phyloP scores from a whole-genome alignment of 2,797 vertebrate species.

The Enteromius unitaeniatus region DNA sequence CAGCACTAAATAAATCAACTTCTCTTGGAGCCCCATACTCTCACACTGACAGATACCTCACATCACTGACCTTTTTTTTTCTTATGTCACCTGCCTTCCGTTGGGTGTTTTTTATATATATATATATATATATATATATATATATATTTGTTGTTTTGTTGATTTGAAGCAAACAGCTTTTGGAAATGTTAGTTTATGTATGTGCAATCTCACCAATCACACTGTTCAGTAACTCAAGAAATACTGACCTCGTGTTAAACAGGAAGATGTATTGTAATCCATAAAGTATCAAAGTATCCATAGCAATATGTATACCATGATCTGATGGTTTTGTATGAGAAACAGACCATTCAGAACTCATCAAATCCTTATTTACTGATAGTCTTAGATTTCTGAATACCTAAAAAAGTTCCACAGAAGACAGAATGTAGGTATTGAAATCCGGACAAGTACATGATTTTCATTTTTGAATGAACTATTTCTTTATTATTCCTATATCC shows the following conservation, averaged over 20 bases:
- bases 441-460: neutral
- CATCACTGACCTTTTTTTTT: constrained; percentile 23
- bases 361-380: neutral
- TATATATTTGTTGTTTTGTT: neutral
- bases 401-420: neutral
- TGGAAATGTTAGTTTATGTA: constrained; percentile 2
- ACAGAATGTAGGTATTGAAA: neutral
- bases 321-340: neutral
- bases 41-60: constrained; percentile 13
- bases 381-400: neutral
- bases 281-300: neutral
- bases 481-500: neutral
- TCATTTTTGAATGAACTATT: neutral
- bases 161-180: constrained; percentile 38
- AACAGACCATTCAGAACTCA: neutral
- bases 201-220: constrained; percentile 1
- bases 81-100: constrained; percentile 47
- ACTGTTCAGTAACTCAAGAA: neutral
- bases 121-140: no score
- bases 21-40: constrained; percentile 62
- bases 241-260: neutral
- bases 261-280: neutral
- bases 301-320: neutral
- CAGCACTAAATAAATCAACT: constrained; percentile 79
- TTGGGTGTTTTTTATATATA: constrained; percentile 1